phyloP scores from a whole-genome alignment of 2,888 invertebrate species.

The Tenthredo scrophulariae region DNA sequence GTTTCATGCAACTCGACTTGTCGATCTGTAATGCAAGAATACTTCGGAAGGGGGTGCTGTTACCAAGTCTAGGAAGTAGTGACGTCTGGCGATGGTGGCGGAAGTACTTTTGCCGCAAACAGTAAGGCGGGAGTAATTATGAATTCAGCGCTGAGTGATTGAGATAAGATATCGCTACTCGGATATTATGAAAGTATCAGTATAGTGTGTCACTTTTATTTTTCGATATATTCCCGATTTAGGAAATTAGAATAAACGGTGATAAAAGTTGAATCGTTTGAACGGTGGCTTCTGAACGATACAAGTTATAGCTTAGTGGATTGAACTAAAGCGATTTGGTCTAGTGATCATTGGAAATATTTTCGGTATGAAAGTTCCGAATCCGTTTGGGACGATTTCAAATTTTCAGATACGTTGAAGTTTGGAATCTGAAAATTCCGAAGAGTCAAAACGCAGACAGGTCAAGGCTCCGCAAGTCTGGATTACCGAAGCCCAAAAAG shows the following conservation, averaged over 20 bases:
- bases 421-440: background rate
- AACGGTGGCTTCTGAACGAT: too few species aligned
- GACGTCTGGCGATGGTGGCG: background rate
- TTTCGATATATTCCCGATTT: background rate
- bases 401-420: background rate
- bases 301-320: too few species aligned
- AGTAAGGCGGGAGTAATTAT: background rate
- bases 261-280: background rate
- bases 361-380: background rate
- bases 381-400: background rate
- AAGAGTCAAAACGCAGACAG: too few species aligned
- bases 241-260: background rate
- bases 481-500: too few species aligned
- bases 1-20: background rate
- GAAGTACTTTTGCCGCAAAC: constrained; percentile 37
- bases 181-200: too few species aligned
- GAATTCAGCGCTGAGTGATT: background rate
- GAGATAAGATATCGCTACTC: background rate
- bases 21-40: constrained; percentile 1
- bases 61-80: background rate
- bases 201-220: background rate
- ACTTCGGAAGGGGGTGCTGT: background rate
- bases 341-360: background rate
- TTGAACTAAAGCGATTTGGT: too few species aligned
- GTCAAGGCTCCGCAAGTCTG: too few species aligned